Evolutionary conservation across 2,888 invertebrate species (phyloP).

Genomic region (Pardosa pseudoannulata): DNA sequence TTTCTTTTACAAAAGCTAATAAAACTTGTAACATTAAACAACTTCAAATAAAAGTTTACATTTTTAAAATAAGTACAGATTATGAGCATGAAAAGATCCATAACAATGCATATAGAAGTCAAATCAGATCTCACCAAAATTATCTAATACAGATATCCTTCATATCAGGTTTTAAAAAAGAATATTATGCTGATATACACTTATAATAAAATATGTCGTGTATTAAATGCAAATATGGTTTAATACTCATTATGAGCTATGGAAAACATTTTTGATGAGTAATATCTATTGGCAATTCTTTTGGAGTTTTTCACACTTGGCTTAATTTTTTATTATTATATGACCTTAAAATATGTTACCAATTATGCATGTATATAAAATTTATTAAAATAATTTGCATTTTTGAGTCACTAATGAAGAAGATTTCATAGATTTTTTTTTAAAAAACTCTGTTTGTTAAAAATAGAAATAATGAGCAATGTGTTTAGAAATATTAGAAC

Average conservation of each 20-base stretch:
- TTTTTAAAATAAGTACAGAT: slow-evolving; percentile 17
- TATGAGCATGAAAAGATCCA: slow-evolving; percentile 14
- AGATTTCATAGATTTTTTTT: too few relatives aligned
- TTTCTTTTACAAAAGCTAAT: background rate
- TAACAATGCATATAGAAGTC: slow-evolving; percentile 5
- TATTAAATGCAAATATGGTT: background rate
- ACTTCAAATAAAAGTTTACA: background rate
- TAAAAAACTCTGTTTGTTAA: too few relatives aligned
- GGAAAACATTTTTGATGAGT: background rate
- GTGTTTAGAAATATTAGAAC: too few relatives aligned
- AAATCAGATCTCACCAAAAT: background rate
- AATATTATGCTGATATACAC: background rate
- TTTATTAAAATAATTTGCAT: too few relatives aligned
- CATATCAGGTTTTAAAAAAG: background rate
- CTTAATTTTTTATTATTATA: too few relatives aligned
- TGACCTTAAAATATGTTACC: too few relatives aligned
- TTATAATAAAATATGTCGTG: background rate
- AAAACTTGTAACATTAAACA: slow-evolving; percentile 11
- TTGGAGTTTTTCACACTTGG: too few relatives aligned
- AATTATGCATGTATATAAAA: too few relatives aligned
- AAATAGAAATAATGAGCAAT: too few relatives aligned
- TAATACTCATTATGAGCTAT: background rate
- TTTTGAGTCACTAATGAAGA: too few relatives aligned
- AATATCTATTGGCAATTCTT: too few relatives aligned
- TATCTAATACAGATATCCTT: background rate